Base-by-base conservation (phyloP, 2,113 vertebrate species). In the Salvelinus alpinus region DNA sequence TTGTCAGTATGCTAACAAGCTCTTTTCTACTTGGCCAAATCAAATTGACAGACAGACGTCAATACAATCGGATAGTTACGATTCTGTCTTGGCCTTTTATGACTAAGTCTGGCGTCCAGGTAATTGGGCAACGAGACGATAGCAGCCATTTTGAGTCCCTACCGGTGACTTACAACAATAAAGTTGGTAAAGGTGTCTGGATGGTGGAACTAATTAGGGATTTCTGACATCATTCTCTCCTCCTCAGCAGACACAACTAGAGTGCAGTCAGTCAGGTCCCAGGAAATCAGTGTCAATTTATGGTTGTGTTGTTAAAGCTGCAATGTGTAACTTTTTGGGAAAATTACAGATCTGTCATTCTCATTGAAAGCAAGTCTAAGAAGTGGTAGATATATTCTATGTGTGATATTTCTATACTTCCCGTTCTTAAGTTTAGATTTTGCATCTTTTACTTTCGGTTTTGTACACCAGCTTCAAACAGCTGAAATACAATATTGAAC, bases 131-230 rank as follows among this genome's bases (percentile, higher is more conserved):
- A 34, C 22, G 71, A 76, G 78, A 81, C 75, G 64, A 71, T 25
- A 16, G n/a, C 1, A 48, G 13, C 67, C 64, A 67, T 74, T 84
- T 75, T 76, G 78, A 76, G 75, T 24, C 77, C 69, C 82, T 85
- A 74, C 70, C 47, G 14, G 78, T 80, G 79, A 84, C 87, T 87
- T 87, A 78, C 74, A 85, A 82, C 72, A 60, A 70, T 77, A 73
- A 86, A 82, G 78, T 90, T 88, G 78, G 85, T 87, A 85, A 85
- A 80, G 66, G 76, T 82, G 82, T 87, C 88, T 87, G 82, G 76
- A 80, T 68, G 76, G 75, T 12, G 78, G 66, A 79, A 80, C 82
- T 89, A 90, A 90, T 88, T 80, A 85, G 80, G 72, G 83, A 85
- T 83, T 86, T 80, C 88, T 77, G 31, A 71, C 71, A 76, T 82